Percentiles rank a stretch among this genome's conserved stretches.
These are phyloP conservation scores for Lymantria dispar DNA, from an alignment of 2,888 invertebrate genomes.

Conservation along the genomic window DNA sequence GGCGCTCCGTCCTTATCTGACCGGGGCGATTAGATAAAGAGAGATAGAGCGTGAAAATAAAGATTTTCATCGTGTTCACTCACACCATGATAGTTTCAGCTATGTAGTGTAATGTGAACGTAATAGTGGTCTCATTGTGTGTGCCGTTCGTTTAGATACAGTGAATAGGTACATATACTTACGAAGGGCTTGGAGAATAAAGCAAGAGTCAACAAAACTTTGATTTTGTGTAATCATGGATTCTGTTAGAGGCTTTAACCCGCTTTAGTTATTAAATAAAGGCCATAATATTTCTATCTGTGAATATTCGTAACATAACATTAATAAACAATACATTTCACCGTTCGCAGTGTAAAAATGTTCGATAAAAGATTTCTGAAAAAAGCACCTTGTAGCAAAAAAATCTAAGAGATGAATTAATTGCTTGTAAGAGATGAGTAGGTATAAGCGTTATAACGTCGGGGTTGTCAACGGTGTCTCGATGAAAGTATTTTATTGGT, in stretches of 20 bases:
- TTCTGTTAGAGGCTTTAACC: neutral
- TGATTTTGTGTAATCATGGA: slow-evolving; percentile 26
- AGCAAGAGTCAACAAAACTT: slow-evolving; percentile 69
- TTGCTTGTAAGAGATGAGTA: no score
- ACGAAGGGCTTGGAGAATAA: slow-evolving; percentile 63
- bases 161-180: slow-evolving; percentile 39
- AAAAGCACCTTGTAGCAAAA: no score
- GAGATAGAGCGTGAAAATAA: slow-evolving; percentile 83
- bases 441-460: neutral
- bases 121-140: slow-evolving; percentile 57
- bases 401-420: no score
- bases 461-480: slow-evolving; percentile 40
- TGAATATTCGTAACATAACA: no score
- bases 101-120: slow-evolving; percentile 51
- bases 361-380: no score
- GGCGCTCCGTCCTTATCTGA: slow-evolving; percentile 81
- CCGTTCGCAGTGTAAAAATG: no score
- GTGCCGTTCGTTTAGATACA: slow-evolving; percentile 57
- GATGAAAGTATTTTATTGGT: slow-evolving; percentile 38
- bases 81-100: slow-evolving; percentile 70
- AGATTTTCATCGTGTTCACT: slow-evolving; percentile 83
- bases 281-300: no score
- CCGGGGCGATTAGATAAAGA: slow-evolving; percentile 81
- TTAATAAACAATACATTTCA: no score
- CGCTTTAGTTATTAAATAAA: no score